Evolutionary conservation across 2,113 vertebrate species (phyloP), one percentile per base, ranked within the genome.

Genomic region (Phalacrocorax brasilianus): DNA sequence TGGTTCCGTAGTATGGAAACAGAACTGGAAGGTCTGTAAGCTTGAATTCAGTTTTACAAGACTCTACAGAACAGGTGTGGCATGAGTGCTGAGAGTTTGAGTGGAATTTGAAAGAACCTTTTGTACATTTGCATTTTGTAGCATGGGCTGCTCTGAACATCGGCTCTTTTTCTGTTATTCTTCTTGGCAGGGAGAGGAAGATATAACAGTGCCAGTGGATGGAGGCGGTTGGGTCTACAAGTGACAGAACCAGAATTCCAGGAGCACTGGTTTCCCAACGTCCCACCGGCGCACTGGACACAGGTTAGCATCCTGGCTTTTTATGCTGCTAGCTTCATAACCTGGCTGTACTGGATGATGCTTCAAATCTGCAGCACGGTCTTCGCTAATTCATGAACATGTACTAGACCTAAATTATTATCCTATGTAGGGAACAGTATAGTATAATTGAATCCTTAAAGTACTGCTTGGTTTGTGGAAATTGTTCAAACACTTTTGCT

Each of bases 211-310:
- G 18, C 8, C 15, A 18, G 10, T 20, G 8, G 27, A 18, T 32
- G 49, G 38, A 44, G 30, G 35, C 59, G 12, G 12, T 16, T 40
- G 21, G 2, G 5, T 68, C 28, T 40, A 6, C 27, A 35, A 35
- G 44, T 18, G n/a, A 12, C 6, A 63, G 49, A 72, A 89, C 3
- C 27, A 67, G 33, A 75, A 44, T 44, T 40, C 19, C 26, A 3
- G 15, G 27, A 44, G 11, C 21, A 68, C 10, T 0, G 0, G 6
- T 66, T 95, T 47, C 14, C 26, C 15, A 11, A 1, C 10, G 47
- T 76, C 23, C 14, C 17, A 28, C 3, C 19, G 68, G 45, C 3
- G 0, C 4, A 4, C 8, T 28, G 47, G 24, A 33, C 14, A 21
- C 52, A 72, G 77, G 47, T 84, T 33, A 55, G 21, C 11, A 30